Evolutionary conservation across 2,888 invertebrate genomes (phyloP).

Genomic region (Volucella inflata): DNA sequence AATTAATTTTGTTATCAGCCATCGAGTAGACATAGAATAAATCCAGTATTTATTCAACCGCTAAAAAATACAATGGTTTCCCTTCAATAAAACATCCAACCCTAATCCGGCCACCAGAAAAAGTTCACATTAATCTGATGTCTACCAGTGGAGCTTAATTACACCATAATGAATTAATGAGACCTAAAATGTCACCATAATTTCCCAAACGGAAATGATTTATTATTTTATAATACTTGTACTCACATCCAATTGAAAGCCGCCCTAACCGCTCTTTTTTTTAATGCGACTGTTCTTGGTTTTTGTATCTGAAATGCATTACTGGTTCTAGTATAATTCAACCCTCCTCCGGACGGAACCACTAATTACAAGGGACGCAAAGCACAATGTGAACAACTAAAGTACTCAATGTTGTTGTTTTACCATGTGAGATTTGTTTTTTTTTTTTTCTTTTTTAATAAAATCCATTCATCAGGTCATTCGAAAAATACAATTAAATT

Average conservation of each 20-base stretch:
- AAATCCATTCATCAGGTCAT: constrained; percentile 3
- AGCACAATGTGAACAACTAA: constrained; percentile 28
- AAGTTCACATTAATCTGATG: constrained; percentile 60
- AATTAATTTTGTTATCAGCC: constrained; percentile 49
- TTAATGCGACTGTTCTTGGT: not conserved
- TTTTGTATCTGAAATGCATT: not conserved
- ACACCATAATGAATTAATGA: constrained; percentile 76
- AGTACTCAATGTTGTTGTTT: constrained; percentile 21
- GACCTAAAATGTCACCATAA: constrained; percentile 74
- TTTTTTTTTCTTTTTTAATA: not conserved
- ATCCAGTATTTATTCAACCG: constrained; percentile 55
- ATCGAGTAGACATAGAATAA: constrained; percentile 44
- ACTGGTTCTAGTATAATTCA: too few species aligned
- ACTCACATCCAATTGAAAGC: constrained; percentile 23
- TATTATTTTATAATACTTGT: constrained; percentile 65
- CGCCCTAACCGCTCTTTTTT: not conserved
- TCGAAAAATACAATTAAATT: constrained; percentile 25
- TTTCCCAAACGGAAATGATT: constrained; percentile 67
- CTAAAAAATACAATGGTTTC: constrained; percentile 44
- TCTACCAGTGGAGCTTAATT: constrained; percentile 57
- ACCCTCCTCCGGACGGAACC: constrained; percentile 5
- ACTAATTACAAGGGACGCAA: constrained; percentile 30
- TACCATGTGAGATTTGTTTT: not conserved
- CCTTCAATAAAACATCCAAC: constrained; percentile 61
- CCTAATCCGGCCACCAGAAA: constrained; percentile 57